Conservation (phyloP, 2,113 vertebrate species). For the Lonchura striata region DNA sequence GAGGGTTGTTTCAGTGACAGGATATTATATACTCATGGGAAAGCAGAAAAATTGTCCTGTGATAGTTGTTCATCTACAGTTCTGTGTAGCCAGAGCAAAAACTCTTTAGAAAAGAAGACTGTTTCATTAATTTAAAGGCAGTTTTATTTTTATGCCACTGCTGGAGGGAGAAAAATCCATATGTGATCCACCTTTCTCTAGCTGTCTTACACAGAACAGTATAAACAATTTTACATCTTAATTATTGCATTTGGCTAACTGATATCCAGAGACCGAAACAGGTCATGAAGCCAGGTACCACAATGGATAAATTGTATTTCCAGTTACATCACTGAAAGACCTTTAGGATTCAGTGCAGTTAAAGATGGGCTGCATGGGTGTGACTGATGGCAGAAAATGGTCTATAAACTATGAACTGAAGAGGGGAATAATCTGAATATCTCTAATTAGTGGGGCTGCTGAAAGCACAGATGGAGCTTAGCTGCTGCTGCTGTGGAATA, state of each 20-base stretch:
- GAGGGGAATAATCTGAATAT: not conserved
- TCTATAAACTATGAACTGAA: not conserved
- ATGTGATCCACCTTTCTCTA: not conserved
- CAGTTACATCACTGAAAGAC: not conserved
- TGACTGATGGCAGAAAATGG: not conserved
- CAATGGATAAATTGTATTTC: not conserved
- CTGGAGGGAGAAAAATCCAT: not conserved
- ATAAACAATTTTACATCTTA: not conserved
- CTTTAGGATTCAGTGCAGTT: not conserved
- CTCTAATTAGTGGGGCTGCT: not conserved
- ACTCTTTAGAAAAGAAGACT: not conserved
- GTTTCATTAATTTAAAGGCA: not conserved
- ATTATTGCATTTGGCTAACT: not conserved
- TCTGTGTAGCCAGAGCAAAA: not conserved
- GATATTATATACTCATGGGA: not conserved
- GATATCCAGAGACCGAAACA: not conserved
- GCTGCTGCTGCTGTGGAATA: not conserved
- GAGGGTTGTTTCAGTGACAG: not conserved
- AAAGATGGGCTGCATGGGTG: not conserved
- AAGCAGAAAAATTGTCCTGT: not conserved
- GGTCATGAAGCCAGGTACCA: not conserved
- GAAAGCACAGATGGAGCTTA: not conserved
- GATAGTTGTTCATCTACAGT: not conserved
- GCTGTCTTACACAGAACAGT: not conserved
- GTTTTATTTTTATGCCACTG: not conserved